These are phyloP conservation scores for Heteromurus nitidus DNA, from an alignment of 2,888 invertebrate genomes.

Conservation along the genomic window DNA sequence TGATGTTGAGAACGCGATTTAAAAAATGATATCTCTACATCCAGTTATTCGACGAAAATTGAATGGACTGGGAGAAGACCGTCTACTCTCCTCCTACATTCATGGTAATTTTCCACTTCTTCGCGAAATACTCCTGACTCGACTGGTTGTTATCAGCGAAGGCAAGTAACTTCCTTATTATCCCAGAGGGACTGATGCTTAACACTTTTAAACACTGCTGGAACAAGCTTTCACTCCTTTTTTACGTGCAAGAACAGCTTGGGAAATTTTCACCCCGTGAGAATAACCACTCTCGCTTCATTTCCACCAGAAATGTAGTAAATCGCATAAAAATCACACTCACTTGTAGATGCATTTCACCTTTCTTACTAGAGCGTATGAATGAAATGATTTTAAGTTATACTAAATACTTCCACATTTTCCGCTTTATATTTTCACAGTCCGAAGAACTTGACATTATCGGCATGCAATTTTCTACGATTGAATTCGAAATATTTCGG, in stretches of 20 bases:
- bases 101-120: constrained; percentile 39
- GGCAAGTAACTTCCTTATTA: constrained; percentile 49
- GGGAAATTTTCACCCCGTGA: constrained; percentile 23
- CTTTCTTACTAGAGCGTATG: too few species aligned
- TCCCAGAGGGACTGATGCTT: constrained; percentile 45
- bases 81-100: constrained; percentile 10
- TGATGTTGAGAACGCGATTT: constrained; percentile 20
- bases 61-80: constrained; percentile 4
- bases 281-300: constrained; percentile 4
- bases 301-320: not conserved
- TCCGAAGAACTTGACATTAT: not conserved
- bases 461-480: too few species aligned
- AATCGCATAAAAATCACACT: too few species aligned
- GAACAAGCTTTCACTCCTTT: constrained; percentile 29
- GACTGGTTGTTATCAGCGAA: constrained; percentile 29
- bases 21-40: constrained; percentile 27
- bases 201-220: constrained; percentile 27
- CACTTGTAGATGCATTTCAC: too few species aligned
- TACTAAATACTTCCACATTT: too few species aligned
- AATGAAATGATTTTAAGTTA: too few species aligned
- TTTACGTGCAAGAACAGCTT: not conserved
- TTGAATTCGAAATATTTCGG: too few species aligned
- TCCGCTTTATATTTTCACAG: too few species aligned
- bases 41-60: constrained; percentile 16
- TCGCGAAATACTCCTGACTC: constrained; percentile 45